Evolutionary conservation across 2,888 invertebrate genomes (phyloP), one percentile per base, ranked within the genome.

Genomic region (Drosophila lutescens): DNA sequence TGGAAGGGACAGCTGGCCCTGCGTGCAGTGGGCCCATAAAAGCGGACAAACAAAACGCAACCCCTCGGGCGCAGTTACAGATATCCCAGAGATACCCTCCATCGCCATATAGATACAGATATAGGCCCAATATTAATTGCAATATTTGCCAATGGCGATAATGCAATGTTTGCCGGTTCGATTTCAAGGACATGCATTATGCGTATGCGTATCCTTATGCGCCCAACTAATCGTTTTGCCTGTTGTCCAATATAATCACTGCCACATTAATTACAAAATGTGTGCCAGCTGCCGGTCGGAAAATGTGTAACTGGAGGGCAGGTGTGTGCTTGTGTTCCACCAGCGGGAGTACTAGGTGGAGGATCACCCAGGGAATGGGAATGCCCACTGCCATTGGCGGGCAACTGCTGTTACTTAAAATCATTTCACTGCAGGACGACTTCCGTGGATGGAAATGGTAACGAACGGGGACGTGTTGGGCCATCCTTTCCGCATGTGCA

Each of bases 1-100:
- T 10, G 41, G 41, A 15, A 32, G 44, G 53, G 73, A 81, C 84
- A 89, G 62, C 89, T 84, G 89, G 58, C 74, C 60, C 70, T 75
- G 76, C 88, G 88, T 87, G 89, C 76, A 73, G 70, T 68, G 50
- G 50, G 56, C 56, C 69, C 74, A 79, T 85, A 87, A 84, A 89
- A 65, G 57, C 68, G 72, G 51, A 49, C 60, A 67, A 61, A 63
- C 54, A 55, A 66, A 46, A 43, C 51, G 71, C 71, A 53, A 51
- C 74, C 74, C 74, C 66, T 54, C 56, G 66, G 67, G 54, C 7
- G 30, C 38, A 41, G 58, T 41, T 34, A 40, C 58, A 70, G 41
- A 51, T 62, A 47, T 17, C 8, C 61, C 43, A 43, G 17, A 40
- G 44, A 80, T 72, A 23, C 47, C 4, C 26, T 26, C 20, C 32